A percentile compares a stretch with the other conserved stretches of the same genome.
These are phyloP conservation scores for Pelodytes ibericus DNA, from an alignment of 2,797 vertebrate genomes.

Conservation along the genomic window DNA sequence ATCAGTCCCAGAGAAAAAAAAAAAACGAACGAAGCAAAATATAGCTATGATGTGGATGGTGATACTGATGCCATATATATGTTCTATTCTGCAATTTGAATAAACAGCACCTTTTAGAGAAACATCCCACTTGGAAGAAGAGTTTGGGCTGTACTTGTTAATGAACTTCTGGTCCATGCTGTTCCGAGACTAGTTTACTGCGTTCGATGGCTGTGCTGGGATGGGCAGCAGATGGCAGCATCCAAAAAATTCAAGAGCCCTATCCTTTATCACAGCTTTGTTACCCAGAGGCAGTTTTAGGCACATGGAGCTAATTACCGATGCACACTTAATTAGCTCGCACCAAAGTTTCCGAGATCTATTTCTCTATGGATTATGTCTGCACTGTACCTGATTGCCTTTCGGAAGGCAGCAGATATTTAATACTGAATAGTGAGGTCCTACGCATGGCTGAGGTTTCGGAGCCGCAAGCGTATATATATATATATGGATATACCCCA, in stretches of 20 bases:
- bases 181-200: slow-evolving; percentile 4
- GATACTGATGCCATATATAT: not conserved
- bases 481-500: too few species aligned
- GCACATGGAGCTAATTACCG: slow-evolving; percentile 65
- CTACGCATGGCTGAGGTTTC: not conserved
- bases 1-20: not conserved
- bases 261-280: slow-evolving; percentile 32
- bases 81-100: not conserved
- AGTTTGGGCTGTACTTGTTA: slow-evolving; percentile 23
- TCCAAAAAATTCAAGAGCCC: slow-evolving; percentile 33
- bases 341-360: slow-evolving; percentile 62
- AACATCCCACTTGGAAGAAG: not conserved
- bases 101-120: not conserved
- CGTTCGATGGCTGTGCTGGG: slow-evolving; percentile 12
- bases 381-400: slow-evolving; percentile 53
- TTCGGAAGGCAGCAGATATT: slow-evolving; percentile 33
- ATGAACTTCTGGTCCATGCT: slow-evolving; percentile 35
- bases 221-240: slow-evolving; percentile 43
- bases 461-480: slow-evolving; percentile 58
- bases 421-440: slow-evolving; percentile 51
- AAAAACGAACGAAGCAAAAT: too few species aligned
- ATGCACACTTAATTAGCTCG: slow-evolving; percentile 69
- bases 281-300: slow-evolving; percentile 48
- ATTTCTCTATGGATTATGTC: slow-evolving; percentile 58
- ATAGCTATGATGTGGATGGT: too few species aligned